Percentiles rank a stretch among this genome's conserved stretches.
Evolutionary conservation across 1,140 invertebrate species (phyloP).

Genomic region (Polypedilum vanderplanki): DNA sequence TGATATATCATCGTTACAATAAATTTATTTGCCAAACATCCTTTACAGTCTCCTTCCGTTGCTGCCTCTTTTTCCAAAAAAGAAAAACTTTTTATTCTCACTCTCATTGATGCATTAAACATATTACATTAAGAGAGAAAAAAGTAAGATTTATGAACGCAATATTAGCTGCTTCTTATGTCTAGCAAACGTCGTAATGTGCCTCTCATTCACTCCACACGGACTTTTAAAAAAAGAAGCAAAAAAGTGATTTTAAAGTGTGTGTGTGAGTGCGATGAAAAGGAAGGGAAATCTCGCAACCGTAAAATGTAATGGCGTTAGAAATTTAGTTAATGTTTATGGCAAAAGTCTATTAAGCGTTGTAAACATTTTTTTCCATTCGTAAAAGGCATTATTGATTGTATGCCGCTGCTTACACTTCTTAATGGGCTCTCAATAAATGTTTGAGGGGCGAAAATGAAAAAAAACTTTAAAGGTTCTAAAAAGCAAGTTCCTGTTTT

Average conservation of each 20-base stretch:
- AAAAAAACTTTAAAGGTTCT: no score
- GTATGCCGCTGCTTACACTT: not conserved
- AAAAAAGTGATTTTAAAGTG: no score
- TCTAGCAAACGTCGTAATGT: not conserved
- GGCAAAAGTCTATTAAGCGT: constrained; percentile 11
- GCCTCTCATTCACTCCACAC: no score
- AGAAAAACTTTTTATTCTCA: not conserved
- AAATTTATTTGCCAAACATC: constrained; percentile 24
- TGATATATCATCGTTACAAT: constrained; percentile 18
- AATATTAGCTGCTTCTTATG: constrained; percentile 2
- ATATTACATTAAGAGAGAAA: not conserved
- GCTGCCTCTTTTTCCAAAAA: not conserved
- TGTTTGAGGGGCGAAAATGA: no score
- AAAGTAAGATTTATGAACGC: constrained; percentile 27
- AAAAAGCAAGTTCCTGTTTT: no score
- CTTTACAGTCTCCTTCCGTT: not conserved
- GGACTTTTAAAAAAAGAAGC: no score
- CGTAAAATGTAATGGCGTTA: constrained; percentile 18
- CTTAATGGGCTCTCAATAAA: no score
- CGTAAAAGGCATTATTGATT: not conserved
- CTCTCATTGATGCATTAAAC: constrained; percentile 8
- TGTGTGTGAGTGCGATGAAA: not conserved
- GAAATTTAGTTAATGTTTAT: constrained; percentile 20
- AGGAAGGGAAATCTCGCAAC: not conserved
- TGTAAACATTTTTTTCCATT: not conserved